These are phyloP conservation scores for Meriones psammophilus DNA, from an alignment of 2,797 vertebrate genomes.

Conservation along the genomic window DNA sequence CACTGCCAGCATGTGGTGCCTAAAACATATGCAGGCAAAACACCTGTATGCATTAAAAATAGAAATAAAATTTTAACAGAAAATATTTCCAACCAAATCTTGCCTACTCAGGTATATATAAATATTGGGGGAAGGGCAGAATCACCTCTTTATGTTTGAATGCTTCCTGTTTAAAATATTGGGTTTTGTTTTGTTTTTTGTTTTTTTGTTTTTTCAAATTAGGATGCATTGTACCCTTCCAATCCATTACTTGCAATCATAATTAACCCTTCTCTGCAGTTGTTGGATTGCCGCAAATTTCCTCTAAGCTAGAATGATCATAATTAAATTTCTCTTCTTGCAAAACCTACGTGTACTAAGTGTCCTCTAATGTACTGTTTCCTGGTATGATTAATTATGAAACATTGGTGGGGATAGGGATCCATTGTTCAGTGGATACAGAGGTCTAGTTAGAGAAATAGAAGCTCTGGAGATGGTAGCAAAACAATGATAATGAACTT, in stretches of 20 bases:
- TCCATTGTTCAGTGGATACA: neutral
- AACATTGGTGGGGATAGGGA: neutral
- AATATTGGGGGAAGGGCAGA: neutral
- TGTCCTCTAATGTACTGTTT: neutral
- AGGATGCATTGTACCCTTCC: neutral
- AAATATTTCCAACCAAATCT: conserved; percentile 19
- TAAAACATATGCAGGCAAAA: neutral
- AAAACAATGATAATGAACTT: neutral
- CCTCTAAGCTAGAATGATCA: neutral
- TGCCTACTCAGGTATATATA: neutral
- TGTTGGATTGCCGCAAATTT: conserved; percentile 1
- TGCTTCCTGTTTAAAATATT: neutral
- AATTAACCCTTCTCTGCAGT: neutral
- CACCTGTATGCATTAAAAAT: neutral
- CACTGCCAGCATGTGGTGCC: neutral
- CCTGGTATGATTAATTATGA: conserved; percentile 26
- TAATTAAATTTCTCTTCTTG: conserved; percentile 50
- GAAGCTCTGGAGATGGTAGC: neutral
- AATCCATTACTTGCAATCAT: neutral
- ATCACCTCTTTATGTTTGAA: neutral
- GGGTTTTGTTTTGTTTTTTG: no score
- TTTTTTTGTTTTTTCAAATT: neutral
- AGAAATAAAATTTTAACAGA: neutral
- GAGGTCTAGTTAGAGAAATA: neutral
- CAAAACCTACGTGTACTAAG: neutral